Evolutionary conservation across 2,888 invertebrate genomes (phyloP).

Genomic region (Pteria penguin): DNA sequence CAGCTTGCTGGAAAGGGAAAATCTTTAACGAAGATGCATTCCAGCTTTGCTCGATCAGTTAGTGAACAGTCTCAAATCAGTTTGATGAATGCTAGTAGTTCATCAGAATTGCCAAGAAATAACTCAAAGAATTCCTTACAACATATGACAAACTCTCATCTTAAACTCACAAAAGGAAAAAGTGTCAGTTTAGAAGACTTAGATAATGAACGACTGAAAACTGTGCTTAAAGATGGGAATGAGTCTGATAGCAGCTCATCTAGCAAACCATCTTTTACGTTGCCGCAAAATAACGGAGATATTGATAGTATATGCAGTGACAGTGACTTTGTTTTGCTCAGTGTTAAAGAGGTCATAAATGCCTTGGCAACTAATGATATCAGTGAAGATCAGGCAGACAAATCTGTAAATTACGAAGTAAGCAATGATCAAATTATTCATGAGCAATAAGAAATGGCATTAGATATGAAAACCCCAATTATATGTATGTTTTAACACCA

Average conservation of each 20-base stretch:
- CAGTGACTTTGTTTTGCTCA: conserved; percentile 34
- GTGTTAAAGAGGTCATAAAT: conserved; percentile 50
- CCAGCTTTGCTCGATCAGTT: background rate
- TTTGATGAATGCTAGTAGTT: background rate
- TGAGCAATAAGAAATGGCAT: no score
- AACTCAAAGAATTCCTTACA: conserved; percentile 5
- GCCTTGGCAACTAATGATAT: conserved; percentile 49
- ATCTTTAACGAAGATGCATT: conserved; percentile 41
- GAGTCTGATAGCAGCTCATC: conserved; percentile 47
- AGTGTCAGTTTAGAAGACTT: conserved; percentile 64
- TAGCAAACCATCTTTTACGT: conserved; percentile 32
- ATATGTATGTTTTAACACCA: no score
- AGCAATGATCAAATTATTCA: background rate
- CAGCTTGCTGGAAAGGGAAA: conserved; percentile 81
- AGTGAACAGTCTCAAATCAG: background rate
- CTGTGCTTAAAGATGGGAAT: conserved; percentile 44
- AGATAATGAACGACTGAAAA: conserved; percentile 51
- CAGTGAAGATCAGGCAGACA: conserved; percentile 32
- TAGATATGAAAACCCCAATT: no score
- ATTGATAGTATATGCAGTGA: conserved; percentile 39
- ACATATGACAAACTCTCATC: background rate
- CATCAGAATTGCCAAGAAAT: background rate
- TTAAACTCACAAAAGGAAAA: conserved; percentile 4
- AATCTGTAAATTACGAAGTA: conserved; percentile 49
- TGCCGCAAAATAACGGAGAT: background rate